Base-by-base conservation (phyloP, 1,140 invertebrate genomes). In the Diachasma alloeum region DNA sequence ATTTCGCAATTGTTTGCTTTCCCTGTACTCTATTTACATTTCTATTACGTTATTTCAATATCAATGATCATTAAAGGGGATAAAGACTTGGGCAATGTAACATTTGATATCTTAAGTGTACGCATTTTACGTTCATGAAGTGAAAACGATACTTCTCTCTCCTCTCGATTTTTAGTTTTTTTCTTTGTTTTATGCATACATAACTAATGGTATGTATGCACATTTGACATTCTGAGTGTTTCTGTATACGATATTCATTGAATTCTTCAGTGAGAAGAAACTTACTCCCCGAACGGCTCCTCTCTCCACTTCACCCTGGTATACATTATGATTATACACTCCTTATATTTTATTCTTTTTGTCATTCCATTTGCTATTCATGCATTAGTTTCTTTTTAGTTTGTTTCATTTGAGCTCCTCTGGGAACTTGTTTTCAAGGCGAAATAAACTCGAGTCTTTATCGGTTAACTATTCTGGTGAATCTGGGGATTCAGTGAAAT, bases 101-200 rank as follows among this genome's bases (percentile, higher is more conserved):
- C 42, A 74, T 74, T 63, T 74, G 73, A 74, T 74, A 74, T 74
- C 73, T 74, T 74, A 74, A 74, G 73, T 74, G 73, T 63, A 74
- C 67, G 44, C 22, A 36, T 73, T 73, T 63, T 44, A 73, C 37
- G 46, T 74, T 37, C 73, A 68, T 74, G 53, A 68, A 74, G 73
- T 74, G 73, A 66, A 74, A 74, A 74, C 39, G 73, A 74, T 74
- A 74, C 24, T 26, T 15, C 19, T 22, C n/a, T 22, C 4, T n/a
- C n/a, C n/a, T n/a, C 48, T 19, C 15, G n/a, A 48, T 17, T 48
- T 9, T 56, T 56, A 15, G 11, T 6, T 74, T 68, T 26, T 24
- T 24, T 39, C n/a, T 67, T 24, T 66, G 59, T 74, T 74, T 74
- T 74, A 74, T 74, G 73, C 19, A 74, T 74, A 46, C 59, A 68